Base-by-base conservation (phyloP, 2,113 vertebrate genomes). In the Upupa epops region DNA sequence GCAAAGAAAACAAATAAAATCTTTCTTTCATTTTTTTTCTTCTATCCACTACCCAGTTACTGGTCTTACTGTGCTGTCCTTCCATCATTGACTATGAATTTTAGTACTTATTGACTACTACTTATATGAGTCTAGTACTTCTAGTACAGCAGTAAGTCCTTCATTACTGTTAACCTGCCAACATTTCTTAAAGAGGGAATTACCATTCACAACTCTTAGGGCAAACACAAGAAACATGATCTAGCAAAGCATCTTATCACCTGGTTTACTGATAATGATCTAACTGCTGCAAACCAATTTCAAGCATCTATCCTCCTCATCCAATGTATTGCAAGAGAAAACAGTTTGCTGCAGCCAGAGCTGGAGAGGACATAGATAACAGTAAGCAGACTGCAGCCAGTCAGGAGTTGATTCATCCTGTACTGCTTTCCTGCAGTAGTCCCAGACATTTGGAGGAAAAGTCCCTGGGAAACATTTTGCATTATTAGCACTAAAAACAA, bases 401-500 rank as follows among this genome's bases (percentile, higher is more conserved):
- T 5, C 0, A 0, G 32, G 40, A 83, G 6, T 40, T 82, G 18
- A 5, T 17, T 70, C 22, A 19, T 6, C 2, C 25, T 0, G 0
- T 56, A 51, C 60, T 77, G 28, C 16, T 86, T 65, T 54, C 36
- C 76, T 83, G 25, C 55, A 48, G 31, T 8, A 24, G 8, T 58
- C 46, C 34, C 63, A 86, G 36, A 75, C 25, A 16, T 73, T 48
- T 40, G 60, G 34, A n/a, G 40, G 78, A 84, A 86, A 91, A 52
- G 19, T 93, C 20, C 74, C 32, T 55, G 46, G 48, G 40, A 89
- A 86, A 86, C 36, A 48, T 75, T 91, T 75, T 28, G 34, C 2
- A 1, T 64, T 78, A 69, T 65, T 16, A 49, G 28, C 52, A 46
- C 45, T 81, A 58, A 78, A 71, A 87, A 19, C 45, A 81, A 68